phyloP scores from a whole-genome alignment of 2,797 vertebrate species.

The Anas capensis region DNA sequence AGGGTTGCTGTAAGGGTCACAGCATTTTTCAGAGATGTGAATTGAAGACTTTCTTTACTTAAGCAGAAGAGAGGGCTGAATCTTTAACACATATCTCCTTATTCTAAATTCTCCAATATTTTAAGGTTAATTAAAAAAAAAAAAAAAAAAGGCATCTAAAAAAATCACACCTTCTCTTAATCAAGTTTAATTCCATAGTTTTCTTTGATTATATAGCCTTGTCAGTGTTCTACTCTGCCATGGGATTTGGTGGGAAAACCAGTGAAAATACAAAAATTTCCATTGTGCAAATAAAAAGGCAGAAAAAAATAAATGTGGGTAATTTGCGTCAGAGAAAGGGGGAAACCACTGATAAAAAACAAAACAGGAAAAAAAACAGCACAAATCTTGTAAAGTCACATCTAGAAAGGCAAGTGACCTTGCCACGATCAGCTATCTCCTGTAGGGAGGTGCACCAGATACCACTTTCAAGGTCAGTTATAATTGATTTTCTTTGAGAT shows the following conservation, averaged over 20 bases:
- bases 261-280: conserved; percentile 8
- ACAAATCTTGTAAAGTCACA: neutral
- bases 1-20: neutral
- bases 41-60: neutral
- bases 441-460: neutral
- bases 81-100: neutral
- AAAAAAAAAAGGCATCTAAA: neutral
- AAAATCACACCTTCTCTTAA: neutral
- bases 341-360: neutral
- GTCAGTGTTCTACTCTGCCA: neutral
- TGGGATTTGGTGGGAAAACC: neutral
- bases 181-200: neutral
- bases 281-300: neutral
- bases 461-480: conserved; percentile 24
- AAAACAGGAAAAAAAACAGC: neutral
- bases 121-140: neutral
- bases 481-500: conserved; percentile 38
- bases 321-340: neutral
- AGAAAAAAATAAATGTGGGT: neutral
- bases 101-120: conserved; percentile 7
- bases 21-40: neutral
- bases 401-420: conserved; percentile 20
- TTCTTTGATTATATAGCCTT: neutral
- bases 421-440: neutral
- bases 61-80: neutral